Evolutionary conservation across 2,113 vertebrate species (phyloP).

Genomic region (Procapra przewalskii): DNA sequence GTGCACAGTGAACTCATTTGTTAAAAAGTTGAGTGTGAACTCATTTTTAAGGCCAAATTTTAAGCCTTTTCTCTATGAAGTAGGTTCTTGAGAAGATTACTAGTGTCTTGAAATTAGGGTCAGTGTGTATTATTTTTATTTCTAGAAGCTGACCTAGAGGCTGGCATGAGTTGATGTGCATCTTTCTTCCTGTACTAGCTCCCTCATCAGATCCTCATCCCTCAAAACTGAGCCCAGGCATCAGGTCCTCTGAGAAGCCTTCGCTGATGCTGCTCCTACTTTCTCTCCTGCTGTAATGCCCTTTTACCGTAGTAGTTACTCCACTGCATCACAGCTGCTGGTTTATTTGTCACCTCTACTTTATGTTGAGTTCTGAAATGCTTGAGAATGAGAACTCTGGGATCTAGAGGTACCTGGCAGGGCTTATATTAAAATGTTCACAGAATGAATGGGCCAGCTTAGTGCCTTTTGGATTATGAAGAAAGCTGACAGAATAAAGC

Average conservation of each 20-base stretch:
- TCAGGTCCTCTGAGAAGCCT: not conserved
- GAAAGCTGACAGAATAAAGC: not conserved
- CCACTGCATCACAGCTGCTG: not conserved
- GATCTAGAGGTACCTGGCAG: not conserved
- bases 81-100: not conserved
- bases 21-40: not conserved
- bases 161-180: not conserved
- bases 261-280: not conserved
- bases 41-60: not conserved
- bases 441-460: not conserved
- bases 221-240: not conserved
- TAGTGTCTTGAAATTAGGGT: not conserved
- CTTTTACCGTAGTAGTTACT: not conserved
- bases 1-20: not conserved
- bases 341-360: not conserved
- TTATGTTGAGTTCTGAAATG: not conserved
- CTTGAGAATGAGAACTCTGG: not conserved
- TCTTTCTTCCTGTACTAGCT: not conserved
- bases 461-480: not conserved
- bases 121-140: not conserved
- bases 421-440: constrained; percentile 16
- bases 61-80: not conserved
- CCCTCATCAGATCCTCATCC: not conserved
- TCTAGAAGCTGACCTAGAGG: not conserved
- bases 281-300: not conserved